Percentiles rank a stretch among this genome's conserved stretches.
Conservation (phyloP, 2,797 vertebrate genomes). For the Poliocrania exsul region DNA sequence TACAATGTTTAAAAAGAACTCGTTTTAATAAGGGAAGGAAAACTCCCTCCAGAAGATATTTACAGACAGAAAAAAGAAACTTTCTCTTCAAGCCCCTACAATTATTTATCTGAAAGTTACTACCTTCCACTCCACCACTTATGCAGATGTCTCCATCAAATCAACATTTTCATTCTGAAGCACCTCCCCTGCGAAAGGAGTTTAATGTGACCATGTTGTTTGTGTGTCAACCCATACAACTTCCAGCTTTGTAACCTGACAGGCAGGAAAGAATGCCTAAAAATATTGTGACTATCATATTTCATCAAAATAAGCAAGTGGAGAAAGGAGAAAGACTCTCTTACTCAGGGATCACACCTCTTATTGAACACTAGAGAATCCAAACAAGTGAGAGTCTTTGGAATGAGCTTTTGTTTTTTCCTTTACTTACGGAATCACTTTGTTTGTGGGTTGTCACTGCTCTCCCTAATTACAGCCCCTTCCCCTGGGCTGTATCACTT, state of each 20-base stretch:
- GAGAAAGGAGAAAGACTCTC: slow-evolving; percentile 53
- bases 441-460: slow-evolving; percentile 13
- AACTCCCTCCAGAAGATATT: background rate
- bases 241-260: slow-evolving; percentile 51
- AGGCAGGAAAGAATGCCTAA: slow-evolving; percentile 38
- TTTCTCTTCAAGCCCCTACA: background rate
- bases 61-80: background rate
- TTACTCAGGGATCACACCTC: slow-evolving; percentile 50
- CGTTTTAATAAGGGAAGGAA: background rate
- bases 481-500: slow-evolving; percentile 44
- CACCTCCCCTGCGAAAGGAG: background rate
- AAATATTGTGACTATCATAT: slow-evolving; percentile 56
- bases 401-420: slow-evolving; percentile 32
- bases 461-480: slow-evolving; percentile 9
- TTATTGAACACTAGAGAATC: slow-evolving; percentile 63
- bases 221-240: background rate
- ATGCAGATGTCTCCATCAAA: slow-evolving; percentile 22
- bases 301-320: slow-evolving; percentile 69
- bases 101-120: background rate
- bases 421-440: slow-evolving; percentile 41
- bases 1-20: background rate
- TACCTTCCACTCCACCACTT: background rate
- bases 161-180: slow-evolving; percentile 17
- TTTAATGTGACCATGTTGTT: slow-evolving; percentile 40
- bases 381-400: background rate